phyloP scores from a whole-genome alignment of 2,888 invertebrate genomes.

The Hylaea fasciaria region DNA sequence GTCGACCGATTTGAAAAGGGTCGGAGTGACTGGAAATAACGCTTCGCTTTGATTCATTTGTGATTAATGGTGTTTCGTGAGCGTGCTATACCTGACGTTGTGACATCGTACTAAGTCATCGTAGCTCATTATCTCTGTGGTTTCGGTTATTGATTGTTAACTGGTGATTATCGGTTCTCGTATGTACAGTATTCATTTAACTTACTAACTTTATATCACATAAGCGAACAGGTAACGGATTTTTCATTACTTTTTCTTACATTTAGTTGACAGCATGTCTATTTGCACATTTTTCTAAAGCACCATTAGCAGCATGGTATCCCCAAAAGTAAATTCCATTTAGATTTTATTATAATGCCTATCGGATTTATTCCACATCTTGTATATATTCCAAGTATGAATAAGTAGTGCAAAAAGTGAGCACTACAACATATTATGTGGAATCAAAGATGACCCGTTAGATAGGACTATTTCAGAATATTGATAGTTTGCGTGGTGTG shows the following conservation, averaged over 20 bases:
- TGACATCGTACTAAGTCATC: constrained; percentile 34
- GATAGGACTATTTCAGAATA: neutral
- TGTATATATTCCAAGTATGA: constrained; percentile 1
- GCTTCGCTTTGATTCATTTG: constrained; percentile 71
- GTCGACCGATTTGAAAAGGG: constrained; percentile 43
- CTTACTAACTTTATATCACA: constrained; percentile 19
- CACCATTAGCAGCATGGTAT: constrained; percentile 11
- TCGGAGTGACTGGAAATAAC: constrained; percentile 59
- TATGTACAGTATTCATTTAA: constrained; percentile 34
- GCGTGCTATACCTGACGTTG: constrained; percentile 55
- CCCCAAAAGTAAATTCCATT: neutral
- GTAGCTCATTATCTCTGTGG: constrained; percentile 36
- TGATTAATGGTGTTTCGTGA: constrained; percentile 70
- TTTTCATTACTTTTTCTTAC: neutral
- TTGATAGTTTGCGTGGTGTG: neutral
- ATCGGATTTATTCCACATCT: too few species aligned
- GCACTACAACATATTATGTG: neutral
- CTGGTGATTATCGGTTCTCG: constrained; percentile 37
- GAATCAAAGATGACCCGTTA: neutral
- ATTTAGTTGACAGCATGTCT: neutral
- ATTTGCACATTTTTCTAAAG: neutral
- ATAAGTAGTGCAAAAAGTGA: neutral
- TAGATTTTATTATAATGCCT: neutral
- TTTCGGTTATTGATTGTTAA: constrained; percentile 30
- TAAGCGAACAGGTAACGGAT: constrained; percentile 12